Conservation (phyloP, 2,797 vertebrate species). For the Adelosebastes latens region DNA sequence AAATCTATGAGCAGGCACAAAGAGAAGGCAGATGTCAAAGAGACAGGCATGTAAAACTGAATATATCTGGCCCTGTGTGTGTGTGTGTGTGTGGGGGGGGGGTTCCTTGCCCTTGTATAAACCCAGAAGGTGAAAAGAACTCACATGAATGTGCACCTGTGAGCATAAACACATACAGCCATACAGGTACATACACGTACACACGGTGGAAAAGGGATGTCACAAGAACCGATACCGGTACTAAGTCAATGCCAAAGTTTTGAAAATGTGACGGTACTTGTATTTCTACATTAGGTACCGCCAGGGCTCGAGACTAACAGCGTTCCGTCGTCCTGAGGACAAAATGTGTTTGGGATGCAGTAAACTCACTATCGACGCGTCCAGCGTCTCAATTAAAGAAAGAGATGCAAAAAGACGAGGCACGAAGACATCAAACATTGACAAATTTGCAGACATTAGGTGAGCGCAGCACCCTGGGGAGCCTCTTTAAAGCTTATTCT, state of each 20-base stretch:
- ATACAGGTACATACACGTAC: conserved; percentile 1
- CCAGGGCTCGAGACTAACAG: no score
- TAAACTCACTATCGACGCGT: no score
- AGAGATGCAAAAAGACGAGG: background rate
- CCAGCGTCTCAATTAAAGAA: background rate
- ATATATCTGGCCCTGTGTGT: conserved; percentile 9
- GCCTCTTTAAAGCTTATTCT: conserved; percentile 33
- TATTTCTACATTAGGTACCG: no score
- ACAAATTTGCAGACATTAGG: conserved; percentile 36
- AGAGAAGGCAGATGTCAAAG: conserved; percentile 56
- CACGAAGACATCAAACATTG: background rate
- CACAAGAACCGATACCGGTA: no score
- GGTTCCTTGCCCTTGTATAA: conserved; percentile 35
- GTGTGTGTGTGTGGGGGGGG: background rate
- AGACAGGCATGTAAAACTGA: conserved; percentile 39
- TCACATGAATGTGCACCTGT: conserved; percentile 14
- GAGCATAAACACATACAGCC: conserved; percentile 19
- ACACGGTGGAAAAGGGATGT: no score
- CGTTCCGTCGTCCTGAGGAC: no score
- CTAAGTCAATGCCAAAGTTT: no score
- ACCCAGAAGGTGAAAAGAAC: conserved; percentile 33
- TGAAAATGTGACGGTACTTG: no score
- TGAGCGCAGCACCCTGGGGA: conserved; percentile 6
- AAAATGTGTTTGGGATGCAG: no score
- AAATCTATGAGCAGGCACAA: conserved; percentile 45